Percentiles rank a stretch among this genome's conserved stretches.
Conservation (phyloP, 2,113 vertebrate species). For the Empidonax alnorum region DNA sequence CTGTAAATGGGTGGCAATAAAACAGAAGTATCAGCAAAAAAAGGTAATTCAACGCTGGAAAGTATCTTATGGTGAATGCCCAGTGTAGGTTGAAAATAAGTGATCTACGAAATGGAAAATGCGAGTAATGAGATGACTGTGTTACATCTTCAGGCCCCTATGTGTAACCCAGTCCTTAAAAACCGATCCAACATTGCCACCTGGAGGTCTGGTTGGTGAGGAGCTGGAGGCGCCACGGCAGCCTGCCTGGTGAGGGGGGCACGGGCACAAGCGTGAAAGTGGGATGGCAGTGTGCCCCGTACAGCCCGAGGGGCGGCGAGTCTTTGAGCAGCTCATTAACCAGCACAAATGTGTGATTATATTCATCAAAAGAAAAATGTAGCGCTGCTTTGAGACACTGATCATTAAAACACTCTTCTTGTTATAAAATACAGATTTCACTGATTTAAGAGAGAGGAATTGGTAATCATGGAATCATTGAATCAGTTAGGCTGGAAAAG, state of each 20-base stretch:
- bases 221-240: background rate
- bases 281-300: fast-evolving
- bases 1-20: background rate
- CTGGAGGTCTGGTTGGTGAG: background rate
- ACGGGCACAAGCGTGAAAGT: fast-evolving
- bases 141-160: fast-evolving
- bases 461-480: fast-evolving
- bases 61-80: fast-evolving
- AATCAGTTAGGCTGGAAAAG: background rate
- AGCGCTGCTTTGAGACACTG: fast-evolving
- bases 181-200: conserved; percentile 46
- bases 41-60: background rate
- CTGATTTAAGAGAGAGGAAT: background rate
- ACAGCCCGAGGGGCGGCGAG: fast-evolving
- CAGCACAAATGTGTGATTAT: fast-evolving
- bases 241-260: background rate
- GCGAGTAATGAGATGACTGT: fast-evolving
- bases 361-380: fast-evolving
- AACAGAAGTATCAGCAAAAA: background rate
- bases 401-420: fast-evolving
- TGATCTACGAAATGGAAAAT: fast-evolving
- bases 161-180: fast-evolving
- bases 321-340: fast-evolving
- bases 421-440: fast-evolving
- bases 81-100: background rate